Conservation (phyloP, 2,113 vertebrate genomes). For the Erpornis zantholeuca region DNA sequence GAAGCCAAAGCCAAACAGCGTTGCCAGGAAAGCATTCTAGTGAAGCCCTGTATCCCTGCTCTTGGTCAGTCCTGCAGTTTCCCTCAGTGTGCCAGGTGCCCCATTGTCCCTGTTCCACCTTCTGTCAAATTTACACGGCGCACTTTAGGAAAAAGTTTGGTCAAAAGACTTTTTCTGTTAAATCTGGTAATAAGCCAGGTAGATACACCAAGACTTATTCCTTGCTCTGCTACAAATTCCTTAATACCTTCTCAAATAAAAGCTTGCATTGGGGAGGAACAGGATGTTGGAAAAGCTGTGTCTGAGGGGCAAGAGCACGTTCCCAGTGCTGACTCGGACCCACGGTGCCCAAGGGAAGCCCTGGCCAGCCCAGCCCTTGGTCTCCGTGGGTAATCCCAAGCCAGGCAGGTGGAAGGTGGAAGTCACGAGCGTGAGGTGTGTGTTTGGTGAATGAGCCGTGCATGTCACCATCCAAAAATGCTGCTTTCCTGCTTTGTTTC, state of each 20-base stretch:
- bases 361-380: not conserved
- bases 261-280: not conserved
- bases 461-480: not conserved
- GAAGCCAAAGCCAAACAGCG: not conserved
- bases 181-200: not conserved
- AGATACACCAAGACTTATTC: not conserved
- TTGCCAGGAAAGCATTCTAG: not conserved
- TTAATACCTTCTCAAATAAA: not conserved
- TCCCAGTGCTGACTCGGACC: not conserved
- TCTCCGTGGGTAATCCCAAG: rapidly evolving
- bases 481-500: not conserved
- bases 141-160: not conserved
- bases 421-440: not conserved
- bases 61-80: not conserved
- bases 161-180: not conserved
- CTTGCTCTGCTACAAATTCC: not conserved
- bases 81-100: not conserved
- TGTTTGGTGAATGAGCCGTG: not conserved
- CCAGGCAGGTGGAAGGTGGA: not conserved
- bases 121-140: not conserved
- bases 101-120: not conserved
- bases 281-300: not conserved
- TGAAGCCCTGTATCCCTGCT: not conserved
- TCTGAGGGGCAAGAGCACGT: not conserved
- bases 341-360: rapidly evolving